Percentiles rank a stretch among this genome's conserved stretches.
Evolutionary conservation across 2,888 invertebrate genomes (phyloP).

Genomic region (Andrena haemorrhoa): DNA sequence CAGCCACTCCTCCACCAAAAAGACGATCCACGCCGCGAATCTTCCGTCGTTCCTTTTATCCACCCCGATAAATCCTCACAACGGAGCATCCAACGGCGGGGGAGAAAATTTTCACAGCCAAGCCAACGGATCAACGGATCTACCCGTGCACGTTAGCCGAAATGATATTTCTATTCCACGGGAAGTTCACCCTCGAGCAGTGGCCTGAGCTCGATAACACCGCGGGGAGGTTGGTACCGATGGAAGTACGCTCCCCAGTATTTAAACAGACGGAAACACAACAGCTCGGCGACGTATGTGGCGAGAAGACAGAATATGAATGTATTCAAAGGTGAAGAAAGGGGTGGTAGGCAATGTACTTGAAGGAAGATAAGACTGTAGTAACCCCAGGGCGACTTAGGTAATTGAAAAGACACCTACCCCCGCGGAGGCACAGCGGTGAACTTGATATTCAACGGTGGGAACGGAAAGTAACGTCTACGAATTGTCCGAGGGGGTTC

Average conservation of each 20-base stretch:
- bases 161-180: slow-evolving; percentile 70
- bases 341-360: no score
- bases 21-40: slow-evolving; percentile 61
- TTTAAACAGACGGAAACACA: slow-evolving; percentile 35
- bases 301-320: no score
- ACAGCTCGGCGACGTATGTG: not conserved
- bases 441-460: no score
- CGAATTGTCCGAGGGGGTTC: not conserved
- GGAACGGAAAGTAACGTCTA: not conserved
- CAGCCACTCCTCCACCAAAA: slow-evolving; percentile 46
- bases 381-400: no score
- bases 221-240: slow-evolving; percentile 58
- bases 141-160: slow-evolving; percentile 50
- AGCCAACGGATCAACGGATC: slow-evolving; percentile 68
- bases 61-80: slow-evolving; percentile 70
- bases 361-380: no score
- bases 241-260: slow-evolving; percentile 30
- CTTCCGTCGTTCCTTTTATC: slow-evolving; percentile 67
- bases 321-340: no score
- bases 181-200: slow-evolving; percentile 22
- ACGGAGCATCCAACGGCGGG: slow-evolving; percentile 42
- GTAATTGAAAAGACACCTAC: no score
- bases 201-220: slow-evolving; percentile 33
- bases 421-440: no score
- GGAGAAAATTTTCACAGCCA: slow-evolving; percentile 69